Evolutionary conservation across 2,113 vertebrate genomes (phyloP).

Genomic region (Pseudopodoces humilis): DNA sequence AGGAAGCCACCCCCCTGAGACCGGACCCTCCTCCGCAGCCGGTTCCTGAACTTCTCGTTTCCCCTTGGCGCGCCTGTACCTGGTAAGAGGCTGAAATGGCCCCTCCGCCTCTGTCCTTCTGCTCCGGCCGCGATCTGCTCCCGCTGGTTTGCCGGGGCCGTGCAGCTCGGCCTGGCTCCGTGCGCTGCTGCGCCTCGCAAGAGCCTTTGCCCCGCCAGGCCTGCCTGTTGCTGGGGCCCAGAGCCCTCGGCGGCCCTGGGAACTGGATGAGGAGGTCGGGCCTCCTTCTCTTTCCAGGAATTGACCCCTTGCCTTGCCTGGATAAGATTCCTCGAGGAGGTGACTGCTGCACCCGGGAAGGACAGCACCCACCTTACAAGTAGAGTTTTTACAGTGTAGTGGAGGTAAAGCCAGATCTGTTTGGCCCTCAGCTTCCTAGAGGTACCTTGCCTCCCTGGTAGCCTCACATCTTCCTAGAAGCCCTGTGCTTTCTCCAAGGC

Average conservation of each 20-base stretch:
- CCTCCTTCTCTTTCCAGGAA: not conserved
- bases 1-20: fast-evolving
- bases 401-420: not conserved
- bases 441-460: fast-evolving
- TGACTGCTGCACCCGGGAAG: not conserved
- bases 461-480: fast-evolving
- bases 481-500: not conserved
- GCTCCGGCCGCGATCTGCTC: not conserved
- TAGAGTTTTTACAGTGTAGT: not conserved
- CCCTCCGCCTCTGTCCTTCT: not conserved
- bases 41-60: fast-evolving
- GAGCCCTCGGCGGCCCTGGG: not conserved
- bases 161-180: not conserved
- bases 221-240: not conserved
- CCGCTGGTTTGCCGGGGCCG: too few species aligned
- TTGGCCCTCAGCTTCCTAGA: not conserved
- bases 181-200: not conserved
- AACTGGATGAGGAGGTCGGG: not conserved
- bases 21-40: not conserved
- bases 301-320: not conserved
- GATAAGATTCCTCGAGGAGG: not conserved
- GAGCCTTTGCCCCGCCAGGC: fast-evolving
- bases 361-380: fast-evolving
- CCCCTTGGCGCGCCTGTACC: not conserved
- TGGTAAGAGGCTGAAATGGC: not conserved